phyloP scores from a whole-genome alignment of 1,140 invertebrate genomes.

The Tenebrio molitor region DNA sequence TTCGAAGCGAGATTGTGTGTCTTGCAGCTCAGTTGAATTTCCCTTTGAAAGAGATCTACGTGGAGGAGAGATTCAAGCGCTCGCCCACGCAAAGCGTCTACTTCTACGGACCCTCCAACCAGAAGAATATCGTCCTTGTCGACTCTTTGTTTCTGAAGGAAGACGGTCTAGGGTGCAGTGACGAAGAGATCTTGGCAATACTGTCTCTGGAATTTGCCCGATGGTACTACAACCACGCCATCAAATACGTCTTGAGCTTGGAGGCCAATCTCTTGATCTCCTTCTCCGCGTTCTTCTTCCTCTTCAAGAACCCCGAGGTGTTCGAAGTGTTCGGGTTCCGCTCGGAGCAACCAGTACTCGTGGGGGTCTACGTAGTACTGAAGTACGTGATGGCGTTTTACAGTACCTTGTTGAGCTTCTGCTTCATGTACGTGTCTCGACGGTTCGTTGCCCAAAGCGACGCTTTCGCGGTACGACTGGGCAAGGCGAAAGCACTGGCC shows the following conservation, averaged over 20 bases:
- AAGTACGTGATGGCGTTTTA: slow-evolving; percentile 6
- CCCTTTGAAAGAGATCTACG: neutral
- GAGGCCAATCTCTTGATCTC: neutral
- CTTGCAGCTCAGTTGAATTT: neutral
- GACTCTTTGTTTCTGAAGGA: neutral
- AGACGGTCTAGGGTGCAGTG: neutral
- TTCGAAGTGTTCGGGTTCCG: neutral
- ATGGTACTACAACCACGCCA: neutral
- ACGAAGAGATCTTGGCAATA: slow-evolving; percentile 3
- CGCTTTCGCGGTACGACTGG: neutral
- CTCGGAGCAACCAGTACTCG: neutral
- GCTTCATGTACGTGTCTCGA: neutral
- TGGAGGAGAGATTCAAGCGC: slow-evolving; percentile 12
- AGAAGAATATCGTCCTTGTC: neutral
- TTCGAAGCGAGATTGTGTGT: neutral
- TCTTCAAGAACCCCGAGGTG: neutral
- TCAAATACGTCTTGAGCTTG: slow-evolving; percentile 5
- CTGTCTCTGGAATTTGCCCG: neutral
- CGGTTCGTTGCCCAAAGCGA: neutral
- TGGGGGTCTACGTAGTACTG: slow-evolving; percentile 16
- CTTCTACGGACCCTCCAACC: neutral
- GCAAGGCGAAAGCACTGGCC: neutral
- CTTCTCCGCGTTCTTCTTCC: neutral
- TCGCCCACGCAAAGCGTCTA: neutral
- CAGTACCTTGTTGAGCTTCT: slow-evolving; percentile 1